Base-by-base conservation (phyloP, 2,888 invertebrate genomes). In the Drosophila cognata region DNA sequence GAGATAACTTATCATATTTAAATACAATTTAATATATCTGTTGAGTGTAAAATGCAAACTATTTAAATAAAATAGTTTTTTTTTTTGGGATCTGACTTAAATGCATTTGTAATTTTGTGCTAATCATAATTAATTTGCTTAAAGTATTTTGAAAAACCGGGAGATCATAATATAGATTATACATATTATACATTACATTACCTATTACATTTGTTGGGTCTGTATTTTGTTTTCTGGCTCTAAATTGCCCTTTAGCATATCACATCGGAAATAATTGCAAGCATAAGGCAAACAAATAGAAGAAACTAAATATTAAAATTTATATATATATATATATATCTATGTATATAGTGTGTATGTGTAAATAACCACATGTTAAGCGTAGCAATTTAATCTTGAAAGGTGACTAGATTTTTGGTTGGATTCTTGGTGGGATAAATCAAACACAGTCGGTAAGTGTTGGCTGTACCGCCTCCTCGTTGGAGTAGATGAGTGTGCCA, bases 401-500 rank as follows among this genome's bases (percentile, higher is more conserved):
- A 57, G 55, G 29, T 83, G 84, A 86, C 88, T 86, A 86, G 84
- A 78, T 46, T 69, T 75, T 73, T 71, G 36, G 52, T 41, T 53
- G n/a, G 52, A 41, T 29, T 31, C 35, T 51, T 62, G 84, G 84
- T 85, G 84, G 84, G 74, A 0, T 48, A 11, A 31, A 8, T 81
- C 56, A 87, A 55, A 46, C 36, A 52, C 64, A 62, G 38, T 92
- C 91, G 60, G 66, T 62, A 41, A 83, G 11, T 28, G 83, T 18
- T 31, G 29, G 3, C 38, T 71, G 75, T 29, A 82, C 63, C 31
- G 82, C 71, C 41, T 92, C 92, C 11, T 82, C 74, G 56, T 92
- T 92, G 41, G 91, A 90, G 71, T 92, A 93, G 38, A 93, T 91
- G 29, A 92, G 41, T 3, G 85, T 87, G 25, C 93, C 93, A 53